Percentiles rank a stretch among this genome's conserved stretches.
Evolutionary conservation across 2,888 invertebrate species (phyloP).

Genomic region (Eledona agricola): DNA sequence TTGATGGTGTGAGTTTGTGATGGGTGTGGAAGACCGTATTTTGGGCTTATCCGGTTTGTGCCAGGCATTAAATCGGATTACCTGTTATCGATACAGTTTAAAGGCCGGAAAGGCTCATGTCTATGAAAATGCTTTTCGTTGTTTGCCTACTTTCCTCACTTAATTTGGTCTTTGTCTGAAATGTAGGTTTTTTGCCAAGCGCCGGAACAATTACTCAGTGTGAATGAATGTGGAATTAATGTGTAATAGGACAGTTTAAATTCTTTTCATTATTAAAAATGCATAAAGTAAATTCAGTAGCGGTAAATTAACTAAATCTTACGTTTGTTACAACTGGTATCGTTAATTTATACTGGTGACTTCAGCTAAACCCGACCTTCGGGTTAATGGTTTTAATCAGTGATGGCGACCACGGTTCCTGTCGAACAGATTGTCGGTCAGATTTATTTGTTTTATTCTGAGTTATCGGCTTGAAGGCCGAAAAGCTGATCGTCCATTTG

Average conservation of each 20-base stretch:
- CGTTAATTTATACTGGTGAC: conserved; percentile 4
- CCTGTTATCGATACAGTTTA: conserved; percentile 36
- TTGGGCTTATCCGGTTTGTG: conserved; percentile 29
- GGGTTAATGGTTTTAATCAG: conserved; percentile 41
- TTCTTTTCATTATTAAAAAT: conserved; percentile 31
- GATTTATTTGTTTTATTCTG: conserved; percentile 49
- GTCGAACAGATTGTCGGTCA: conserved; percentile 40
- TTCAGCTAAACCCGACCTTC: too few relatives aligned
- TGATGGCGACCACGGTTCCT: conserved; percentile 34
- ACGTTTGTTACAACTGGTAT: too few relatives aligned
- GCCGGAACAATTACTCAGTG: conserved; percentile 36
- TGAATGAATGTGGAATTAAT: conserved; percentile 32
- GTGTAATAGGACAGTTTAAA: conserved; percentile 28
- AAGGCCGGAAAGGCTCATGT: conserved; percentile 28
- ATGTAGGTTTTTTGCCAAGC: conserved; percentile 36
- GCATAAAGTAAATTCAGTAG: conserved; percentile 14
- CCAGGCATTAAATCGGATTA: conserved; percentile 33
- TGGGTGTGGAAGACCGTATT: conserved; percentile 25
- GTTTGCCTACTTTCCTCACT: conserved; percentile 34
- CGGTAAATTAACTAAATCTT: not conserved
- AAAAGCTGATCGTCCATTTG: too few relatives aligned
- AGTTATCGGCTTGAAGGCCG: conserved; percentile 43
- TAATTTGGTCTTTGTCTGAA: conserved; percentile 36
- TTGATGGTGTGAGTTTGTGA: conserved; percentile 19
- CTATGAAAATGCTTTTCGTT: conserved; percentile 36